These are phyloP conservation scores for Dicrurus megarhynchus DNA, from an alignment of 2,113 vertebrate species.

Conservation along the genomic window DNA sequence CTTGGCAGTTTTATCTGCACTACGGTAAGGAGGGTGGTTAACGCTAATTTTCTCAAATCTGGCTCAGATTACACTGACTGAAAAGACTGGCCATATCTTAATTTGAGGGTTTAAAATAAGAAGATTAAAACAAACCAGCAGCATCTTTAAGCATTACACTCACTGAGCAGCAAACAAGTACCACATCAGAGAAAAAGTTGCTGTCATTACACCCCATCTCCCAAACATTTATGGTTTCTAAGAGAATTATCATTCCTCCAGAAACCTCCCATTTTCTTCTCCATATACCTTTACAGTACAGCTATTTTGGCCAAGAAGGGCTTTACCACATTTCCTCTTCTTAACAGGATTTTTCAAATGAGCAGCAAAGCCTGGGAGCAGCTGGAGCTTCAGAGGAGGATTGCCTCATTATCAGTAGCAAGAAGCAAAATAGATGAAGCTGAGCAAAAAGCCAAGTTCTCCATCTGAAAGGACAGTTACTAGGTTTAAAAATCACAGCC, in stretches of 20 bases:
- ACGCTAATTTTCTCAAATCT: background rate
- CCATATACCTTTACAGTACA: background rate
- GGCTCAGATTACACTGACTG: background rate
- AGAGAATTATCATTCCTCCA: background rate
- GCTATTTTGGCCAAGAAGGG: background rate
- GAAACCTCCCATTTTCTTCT: background rate
- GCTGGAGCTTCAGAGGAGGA: background rate
- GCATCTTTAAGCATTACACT: background rate
- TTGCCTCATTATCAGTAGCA: background rate
- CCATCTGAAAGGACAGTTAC: background rate
- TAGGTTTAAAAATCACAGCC: background rate
- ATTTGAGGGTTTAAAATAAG: constrained; percentile 5
- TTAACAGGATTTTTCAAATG: background rate
- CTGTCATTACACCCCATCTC: background rate
- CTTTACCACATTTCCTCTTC: background rate
- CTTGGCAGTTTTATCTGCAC: background rate
- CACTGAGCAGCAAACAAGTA: background rate
- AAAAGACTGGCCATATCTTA: background rate
- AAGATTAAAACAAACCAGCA: constrained; percentile 9
- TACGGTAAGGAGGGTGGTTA: background rate
- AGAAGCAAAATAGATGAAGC: background rate
- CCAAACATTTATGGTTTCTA: background rate
- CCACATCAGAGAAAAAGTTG: background rate
- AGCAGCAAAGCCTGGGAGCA: background rate
- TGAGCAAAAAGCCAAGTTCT: background rate